A percentile compares a stretch with the other conserved stretches of the same genome.
Evolutionary conservation across 2,797 vertebrate genomes (phyloP).

Genomic region (Buceros bicornis): DNA sequence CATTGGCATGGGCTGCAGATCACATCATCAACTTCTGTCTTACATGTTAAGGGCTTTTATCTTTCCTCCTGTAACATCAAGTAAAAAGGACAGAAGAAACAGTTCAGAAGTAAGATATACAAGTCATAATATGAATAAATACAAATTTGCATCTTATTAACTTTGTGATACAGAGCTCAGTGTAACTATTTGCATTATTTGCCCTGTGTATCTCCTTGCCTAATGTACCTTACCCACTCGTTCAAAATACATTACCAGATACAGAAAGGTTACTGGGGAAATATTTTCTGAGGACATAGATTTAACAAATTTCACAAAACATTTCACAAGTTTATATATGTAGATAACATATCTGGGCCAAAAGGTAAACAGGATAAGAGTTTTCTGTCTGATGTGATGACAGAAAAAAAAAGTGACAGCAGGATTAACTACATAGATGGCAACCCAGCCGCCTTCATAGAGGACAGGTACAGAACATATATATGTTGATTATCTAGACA

Average conservation of each 20-base stretch:
- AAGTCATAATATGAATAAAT: constrained; percentile 41
- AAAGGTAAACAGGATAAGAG: background rate
- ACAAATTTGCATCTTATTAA: constrained; percentile 61
- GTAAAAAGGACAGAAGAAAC: background rate
- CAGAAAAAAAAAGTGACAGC: background rate
- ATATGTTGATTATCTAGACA: background rate
- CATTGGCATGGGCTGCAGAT: background rate
- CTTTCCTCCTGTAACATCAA: background rate
- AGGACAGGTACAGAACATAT: background rate
- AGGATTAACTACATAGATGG: background rate
- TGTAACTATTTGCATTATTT: constrained; percentile 7
- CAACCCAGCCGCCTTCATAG: background rate
- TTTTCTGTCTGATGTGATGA: background rate
- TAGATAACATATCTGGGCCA: background rate
- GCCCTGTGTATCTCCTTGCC: background rate
- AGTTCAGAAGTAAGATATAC: background rate
- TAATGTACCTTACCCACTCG: background rate
- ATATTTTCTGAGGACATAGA: background rate
- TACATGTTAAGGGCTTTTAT: background rate
- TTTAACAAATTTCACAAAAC: background rate
- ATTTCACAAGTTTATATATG: background rate
- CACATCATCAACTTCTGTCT: background rate
- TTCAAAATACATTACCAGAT: background rate
- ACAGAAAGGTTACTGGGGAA: background rate
- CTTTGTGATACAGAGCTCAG: constrained; percentile 1